Conservation (phyloP, 2,797 vertebrate genomes). For the Phataginus tricuspis region DNA sequence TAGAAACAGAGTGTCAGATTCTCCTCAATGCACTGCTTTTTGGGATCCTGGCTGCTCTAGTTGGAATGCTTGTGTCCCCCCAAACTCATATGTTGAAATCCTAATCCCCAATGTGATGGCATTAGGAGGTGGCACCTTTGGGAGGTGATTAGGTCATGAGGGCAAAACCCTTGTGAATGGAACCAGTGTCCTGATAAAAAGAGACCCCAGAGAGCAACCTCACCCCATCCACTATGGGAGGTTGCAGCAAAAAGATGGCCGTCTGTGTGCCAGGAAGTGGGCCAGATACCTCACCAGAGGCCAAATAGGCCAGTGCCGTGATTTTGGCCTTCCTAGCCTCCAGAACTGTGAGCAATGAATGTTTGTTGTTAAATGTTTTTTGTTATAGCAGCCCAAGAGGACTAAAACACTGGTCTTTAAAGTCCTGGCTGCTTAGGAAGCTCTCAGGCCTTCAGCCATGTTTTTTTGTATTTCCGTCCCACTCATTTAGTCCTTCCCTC, state of each 20-base stretch:
- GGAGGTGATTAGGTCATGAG: neutral
- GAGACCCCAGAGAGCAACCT: neutral
- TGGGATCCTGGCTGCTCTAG: neutral
- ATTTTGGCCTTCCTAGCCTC: neutral
- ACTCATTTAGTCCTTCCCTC: neutral
- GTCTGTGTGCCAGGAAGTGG: neutral
- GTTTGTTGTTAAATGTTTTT: slow-evolving; percentile 14
- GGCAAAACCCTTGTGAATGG: neutral
- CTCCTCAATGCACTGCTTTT: neutral
- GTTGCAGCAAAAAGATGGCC: neutral
- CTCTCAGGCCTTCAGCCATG: neutral
- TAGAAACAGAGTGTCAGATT: neutral
- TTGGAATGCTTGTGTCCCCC: neutral
- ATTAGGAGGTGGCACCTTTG: neutral
- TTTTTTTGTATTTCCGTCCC: neutral
- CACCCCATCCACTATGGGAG: neutral
- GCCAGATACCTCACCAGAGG: neutral
- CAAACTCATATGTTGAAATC: neutral
- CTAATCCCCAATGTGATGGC: neutral
- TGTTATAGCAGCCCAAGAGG: neutral
- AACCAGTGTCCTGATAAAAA: neutral
- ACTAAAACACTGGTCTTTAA: slow-evolving; percentile 15
- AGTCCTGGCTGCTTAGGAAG: neutral
- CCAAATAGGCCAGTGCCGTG: neutral
- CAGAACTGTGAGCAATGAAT: neutral